Evolutionary conservation across 2,797 vertebrate genomes (phyloP), one percentile per base, ranked within the genome.

Genomic region (Linurgus olivaceus): DNA sequence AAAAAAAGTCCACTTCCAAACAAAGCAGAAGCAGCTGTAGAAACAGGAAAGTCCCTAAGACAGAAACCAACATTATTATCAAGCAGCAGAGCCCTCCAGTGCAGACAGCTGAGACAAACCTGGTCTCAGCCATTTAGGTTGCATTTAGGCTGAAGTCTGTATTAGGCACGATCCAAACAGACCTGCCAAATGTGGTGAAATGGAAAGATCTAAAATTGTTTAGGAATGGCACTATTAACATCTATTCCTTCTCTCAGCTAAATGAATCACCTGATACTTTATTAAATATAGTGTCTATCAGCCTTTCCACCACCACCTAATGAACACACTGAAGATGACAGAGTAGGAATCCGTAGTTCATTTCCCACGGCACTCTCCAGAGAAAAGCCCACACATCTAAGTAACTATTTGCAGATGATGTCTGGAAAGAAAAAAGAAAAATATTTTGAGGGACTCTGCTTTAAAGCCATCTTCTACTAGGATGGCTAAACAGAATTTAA

Each of bases 401-500:
- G 90, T 59, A 94, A 80, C 68, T 83, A 83, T 91, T 94, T 95
- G 50, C 47, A 93, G 24, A 65, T 61, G 33, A 61, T 45, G 24
- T 88, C 68, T 67, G 42, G 38, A 86, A 94, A 83, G 45, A 63
- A 89, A 90, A 82, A 44, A 91, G 42, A 85, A 90, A 71, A 86
- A 85, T 67, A 12, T 89, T 93, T 91, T 52, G 63, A 88, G 50
- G 50, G 28, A 77, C 54, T 52, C 17, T 54, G 24, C 28, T 91
- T 80, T 76, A 76, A 85, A 85, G 71, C 26, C 21, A 59, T n/a
- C 78, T 96, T 75, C 50, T 91, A 72, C 23, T 66, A 58, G 51
- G 17, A 78, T 33, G 40, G 68, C 42, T 88, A 72, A 77, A 77
- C 20, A 77, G 50, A 86, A 94, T 82, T 86, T 54, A 65, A 62